phyloP scores from a whole-genome alignment of 2,797 vertebrate species.

The Garrulus glandarius region DNA sequence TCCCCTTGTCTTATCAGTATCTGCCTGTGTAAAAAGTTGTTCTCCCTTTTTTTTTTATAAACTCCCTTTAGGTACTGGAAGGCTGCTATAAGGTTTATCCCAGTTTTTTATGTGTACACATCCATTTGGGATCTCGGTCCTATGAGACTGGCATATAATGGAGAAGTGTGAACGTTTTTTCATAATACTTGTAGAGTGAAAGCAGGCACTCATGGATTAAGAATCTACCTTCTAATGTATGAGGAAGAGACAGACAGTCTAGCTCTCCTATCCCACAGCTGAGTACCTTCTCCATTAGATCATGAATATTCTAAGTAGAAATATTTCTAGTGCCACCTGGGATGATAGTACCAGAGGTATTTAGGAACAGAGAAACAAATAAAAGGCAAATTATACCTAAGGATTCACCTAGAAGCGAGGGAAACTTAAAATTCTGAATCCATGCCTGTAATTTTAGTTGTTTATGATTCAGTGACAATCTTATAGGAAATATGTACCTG shows the following conservation, averaged over 20 bases:
- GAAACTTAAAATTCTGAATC: background rate
- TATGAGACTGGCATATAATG: background rate
- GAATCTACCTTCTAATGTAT: background rate
- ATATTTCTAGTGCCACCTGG: background rate
- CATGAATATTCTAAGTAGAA: background rate
- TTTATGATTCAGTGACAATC: background rate
- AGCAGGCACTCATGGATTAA: accelerated
- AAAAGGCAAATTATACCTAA: background rate
- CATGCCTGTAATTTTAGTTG: background rate
- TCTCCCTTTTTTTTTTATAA: background rate
- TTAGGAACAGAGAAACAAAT: background rate
- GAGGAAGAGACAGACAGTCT: background rate
- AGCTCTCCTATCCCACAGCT: background rate
- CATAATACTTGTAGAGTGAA: background rate
- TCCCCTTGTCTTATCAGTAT: background rate
- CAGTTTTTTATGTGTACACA: too few relatives aligned
- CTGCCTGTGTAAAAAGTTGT: background rate
- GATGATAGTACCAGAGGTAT: background rate
- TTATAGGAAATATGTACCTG: background rate
- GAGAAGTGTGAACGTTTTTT: background rate
- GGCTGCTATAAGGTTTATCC: background rate
- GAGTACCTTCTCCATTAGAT: background rate
- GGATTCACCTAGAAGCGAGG: background rate
- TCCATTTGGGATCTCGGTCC: background rate
- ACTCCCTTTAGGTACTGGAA: background rate